Percentiles rank a stretch among this genome's conserved stretches.
These are phyloP conservation scores for Columba livia DNA, from an alignment of 2,113 vertebrate species.

Conservation along the genomic window DNA sequence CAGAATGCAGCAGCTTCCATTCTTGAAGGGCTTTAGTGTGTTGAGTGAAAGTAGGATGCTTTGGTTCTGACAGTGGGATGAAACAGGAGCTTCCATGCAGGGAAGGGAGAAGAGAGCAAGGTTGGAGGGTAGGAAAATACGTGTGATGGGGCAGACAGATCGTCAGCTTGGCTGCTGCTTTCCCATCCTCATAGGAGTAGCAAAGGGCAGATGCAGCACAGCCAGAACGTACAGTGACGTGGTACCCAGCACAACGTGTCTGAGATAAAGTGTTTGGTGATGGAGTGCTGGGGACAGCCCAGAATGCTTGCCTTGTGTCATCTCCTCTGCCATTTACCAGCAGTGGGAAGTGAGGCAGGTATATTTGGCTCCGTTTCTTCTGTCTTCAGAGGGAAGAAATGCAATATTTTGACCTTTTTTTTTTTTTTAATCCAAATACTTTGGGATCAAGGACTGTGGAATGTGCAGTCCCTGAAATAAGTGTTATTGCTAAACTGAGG, in stretches of 20 bases:
- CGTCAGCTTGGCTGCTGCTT: neutral
- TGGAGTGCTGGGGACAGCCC: neutral
- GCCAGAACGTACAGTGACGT: accelerated
- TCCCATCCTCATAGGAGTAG: neutral
- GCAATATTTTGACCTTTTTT: neutral
- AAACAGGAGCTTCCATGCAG: neutral
- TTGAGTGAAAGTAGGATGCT: neutral
- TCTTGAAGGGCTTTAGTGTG: neutral
- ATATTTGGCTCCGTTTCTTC: neutral
- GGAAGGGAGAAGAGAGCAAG: neutral
- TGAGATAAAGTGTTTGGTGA: neutral
- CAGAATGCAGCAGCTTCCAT: neutral
- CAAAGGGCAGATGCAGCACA: neutral
- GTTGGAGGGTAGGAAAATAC: neutral
- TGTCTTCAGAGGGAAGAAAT: neutral
- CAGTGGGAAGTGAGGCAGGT: neutral
- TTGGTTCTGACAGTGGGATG: neutral
- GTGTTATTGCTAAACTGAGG: neutral
- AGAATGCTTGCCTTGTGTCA: neutral
- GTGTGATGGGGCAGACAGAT: neutral
- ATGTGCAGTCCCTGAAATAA: neutral
- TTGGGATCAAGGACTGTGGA: neutral
- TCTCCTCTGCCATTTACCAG: neutral
- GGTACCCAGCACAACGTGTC: neutral
- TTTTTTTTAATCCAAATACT: neutral